Conservation (phyloP, 2,797 vertebrate genomes). For the Gambelia wislizenii region DNA sequence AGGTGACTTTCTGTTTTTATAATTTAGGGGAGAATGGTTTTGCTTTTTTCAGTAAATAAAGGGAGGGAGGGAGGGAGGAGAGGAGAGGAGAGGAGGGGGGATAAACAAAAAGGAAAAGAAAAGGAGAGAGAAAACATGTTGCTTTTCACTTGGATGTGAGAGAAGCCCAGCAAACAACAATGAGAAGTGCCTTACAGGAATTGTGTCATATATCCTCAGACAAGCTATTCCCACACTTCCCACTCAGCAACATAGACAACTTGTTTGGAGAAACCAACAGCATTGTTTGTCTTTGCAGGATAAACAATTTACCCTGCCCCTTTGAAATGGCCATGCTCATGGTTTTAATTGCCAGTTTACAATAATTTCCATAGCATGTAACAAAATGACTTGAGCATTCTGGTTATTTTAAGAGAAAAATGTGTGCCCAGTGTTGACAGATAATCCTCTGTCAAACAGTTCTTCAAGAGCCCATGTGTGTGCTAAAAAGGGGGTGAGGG, state of each 20-base stretch:
- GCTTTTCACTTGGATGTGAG: not conserved
- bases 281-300: slow-evolving; percentile 59
- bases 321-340: slow-evolving; percentile 60
- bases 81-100: too few relatives aligned
- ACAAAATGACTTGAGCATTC: slow-evolving; percentile 23
- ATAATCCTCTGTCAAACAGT: not conserved
- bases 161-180: not conserved
- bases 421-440: not conserved
- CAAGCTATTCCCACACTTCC: slow-evolving; percentile 62
- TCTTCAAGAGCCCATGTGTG: not conserved
- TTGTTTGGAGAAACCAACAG: slow-evolving; percentile 61
- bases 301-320: slow-evolving; percentile 58
- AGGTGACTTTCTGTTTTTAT: not conserved
- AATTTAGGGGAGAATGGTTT: not conserved
- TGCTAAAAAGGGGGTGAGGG: not conserved
- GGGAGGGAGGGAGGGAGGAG: too few relatives aligned
- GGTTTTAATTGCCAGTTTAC: slow-evolving; percentile 52
- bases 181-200: slow-evolving; percentile 39
- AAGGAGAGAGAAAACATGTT: not conserved
- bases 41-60: not conserved
- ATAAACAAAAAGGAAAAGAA: too few relatives aligned
- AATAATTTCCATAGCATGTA: not conserved
- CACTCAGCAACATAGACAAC: slow-evolving; percentile 46
- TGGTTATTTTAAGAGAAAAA: slow-evolving; percentile 24
- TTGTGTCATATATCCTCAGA: slow-evolving; percentile 48